Evolutionary conservation across 2,797 vertebrate species (phyloP).

Genomic region (Argyrosomus regius): DNA sequence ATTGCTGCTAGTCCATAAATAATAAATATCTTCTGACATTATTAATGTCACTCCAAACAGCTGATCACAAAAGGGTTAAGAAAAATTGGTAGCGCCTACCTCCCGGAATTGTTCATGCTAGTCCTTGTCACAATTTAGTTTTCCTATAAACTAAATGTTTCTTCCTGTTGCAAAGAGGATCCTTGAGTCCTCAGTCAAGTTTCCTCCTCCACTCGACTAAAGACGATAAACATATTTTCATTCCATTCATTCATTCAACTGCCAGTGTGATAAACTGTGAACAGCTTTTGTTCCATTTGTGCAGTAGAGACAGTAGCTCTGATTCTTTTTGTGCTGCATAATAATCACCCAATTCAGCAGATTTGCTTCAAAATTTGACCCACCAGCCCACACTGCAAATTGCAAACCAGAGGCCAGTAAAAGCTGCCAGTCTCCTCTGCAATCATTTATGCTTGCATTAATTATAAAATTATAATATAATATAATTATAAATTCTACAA

Average conservation of each 20-base stretch:
- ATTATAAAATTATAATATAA: not conserved
- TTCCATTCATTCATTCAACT: slow-evolving; percentile 31
- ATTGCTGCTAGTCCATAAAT: too few relatives aligned
- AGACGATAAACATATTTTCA: slow-evolving; percentile 54
- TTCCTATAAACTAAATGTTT: not conserved
- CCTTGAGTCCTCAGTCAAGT: slow-evolving; percentile 3
- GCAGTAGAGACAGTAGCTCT: slow-evolving; percentile 25
- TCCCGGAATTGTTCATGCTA: not conserved
- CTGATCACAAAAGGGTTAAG: not conserved
- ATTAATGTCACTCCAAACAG: not conserved
- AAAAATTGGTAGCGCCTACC: not conserved
- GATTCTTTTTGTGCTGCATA: slow-evolving; percentile 30
- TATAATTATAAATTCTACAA: not conserved
- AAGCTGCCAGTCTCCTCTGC: slow-evolving; percentile 15
- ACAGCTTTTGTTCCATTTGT: slow-evolving; percentile 44
- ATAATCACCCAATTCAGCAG: slow-evolving; percentile 42
- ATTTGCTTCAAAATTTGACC: slow-evolving; percentile 39
- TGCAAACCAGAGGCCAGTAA: slow-evolving; percentile 18
- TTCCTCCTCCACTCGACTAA: slow-evolving; percentile 12
- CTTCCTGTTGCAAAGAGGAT: slow-evolving; percentile 8
- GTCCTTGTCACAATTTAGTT: not conserved
- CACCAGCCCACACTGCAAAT: slow-evolving; percentile 19
- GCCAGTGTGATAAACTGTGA: slow-evolving; percentile 46
- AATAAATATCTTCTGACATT: too few relatives aligned
- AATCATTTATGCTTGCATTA: not conserved